Base-by-base conservation (phyloP, 2,888 invertebrate genomes). In the Melanostoma mellinum region DNA sequence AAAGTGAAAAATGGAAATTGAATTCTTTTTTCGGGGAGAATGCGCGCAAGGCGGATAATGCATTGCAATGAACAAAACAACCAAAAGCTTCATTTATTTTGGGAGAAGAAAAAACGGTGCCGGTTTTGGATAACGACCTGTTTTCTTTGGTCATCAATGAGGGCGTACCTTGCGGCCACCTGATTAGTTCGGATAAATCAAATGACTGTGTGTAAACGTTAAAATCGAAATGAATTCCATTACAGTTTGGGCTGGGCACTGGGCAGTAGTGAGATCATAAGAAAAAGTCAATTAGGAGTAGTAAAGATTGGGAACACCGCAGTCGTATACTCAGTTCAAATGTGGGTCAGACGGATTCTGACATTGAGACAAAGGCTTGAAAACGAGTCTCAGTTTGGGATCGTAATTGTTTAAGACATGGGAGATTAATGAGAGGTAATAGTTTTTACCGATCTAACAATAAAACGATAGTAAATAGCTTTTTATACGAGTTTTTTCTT, bases 1-100 rank as follows among this genome's bases (percentile, higher is more conserved):
- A 60, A 60, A 60, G 60, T 60, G 60, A 60, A 60, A 52, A 46
- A 67, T 65, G 74, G 36, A 74, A 74, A 74, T 74, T 74, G 50
- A 74, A 58, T 65, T 73, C 56, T 40, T 65, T 52, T 55, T 6
- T 44, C 6, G 40, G 32, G 56, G 56, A 56, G 56, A 56, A 56
- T 56, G 56, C 38, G n/a, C 8, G 20, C 20, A 20, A 20, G 20
- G 20, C 20, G 20, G 20, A 20, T 20, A 20, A 20, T 20, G 20
- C 30, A 6, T 9, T 38, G 38, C 9, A 2, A 36, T 8, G 6
- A 3, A 55, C 35, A n/a, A 53, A 20, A 55, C 35, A 38, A 40
- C n/a, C 0, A 56, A 40, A 56, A 20, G 20, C 0, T 20, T 20
- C 20, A 20, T 42, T 44, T 33, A 30, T 60, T 60, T 44, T 60